Base-by-base conservation (phyloP, 1,140 invertebrate species). In the Bombus balteatus region DNA sequence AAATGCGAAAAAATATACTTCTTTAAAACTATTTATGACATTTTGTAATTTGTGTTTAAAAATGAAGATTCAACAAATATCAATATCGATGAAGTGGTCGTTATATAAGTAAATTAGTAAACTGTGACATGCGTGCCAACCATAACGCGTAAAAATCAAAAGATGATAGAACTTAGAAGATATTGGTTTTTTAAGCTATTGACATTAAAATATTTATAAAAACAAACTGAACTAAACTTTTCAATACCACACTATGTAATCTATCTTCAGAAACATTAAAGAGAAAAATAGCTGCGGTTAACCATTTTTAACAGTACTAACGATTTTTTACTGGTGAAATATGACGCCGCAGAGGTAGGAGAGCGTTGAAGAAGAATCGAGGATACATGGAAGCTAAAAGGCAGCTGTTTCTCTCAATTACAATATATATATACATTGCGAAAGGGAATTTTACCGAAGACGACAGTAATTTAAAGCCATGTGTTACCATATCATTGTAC, bases 401-500 rank as follows among this genome's bases (percentile, higher is more conserved):
- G 41, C 81, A 76, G 43, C 32, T 76, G 72, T 76, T 81, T 32
- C 72, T 13, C 59, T 62, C 57, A 73, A 53, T 83, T 76, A 53
- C 43, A 25, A 53, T 8, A 25, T 39, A 66, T n/a, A 41, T 15
- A 72, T 18, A 72, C 28, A 37, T 41, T 53, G 37, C 34, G 12
- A n/a, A 25, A 41, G 32, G 1, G 25, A 39, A 15, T 83, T 66
- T 47, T 22, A 32, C 22, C 15, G 25, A 37, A 66, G 41, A 34
- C 34, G 43, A 34, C 53, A 18, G 34, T 43, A n/a, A 70, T 77
- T 74, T 57, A 25, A 10, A 32, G 28, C 34, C 74, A 77, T 77
- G 34, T 70, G 74, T 77, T 77, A 32, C 72, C 72, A 39, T 37
- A 53, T 53, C 18, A 32, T 59, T 73, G 53, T 22, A 39, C 57